phyloP scores from a whole-genome alignment of 2,888 invertebrate species.

The Tuta absoluta region DNA sequence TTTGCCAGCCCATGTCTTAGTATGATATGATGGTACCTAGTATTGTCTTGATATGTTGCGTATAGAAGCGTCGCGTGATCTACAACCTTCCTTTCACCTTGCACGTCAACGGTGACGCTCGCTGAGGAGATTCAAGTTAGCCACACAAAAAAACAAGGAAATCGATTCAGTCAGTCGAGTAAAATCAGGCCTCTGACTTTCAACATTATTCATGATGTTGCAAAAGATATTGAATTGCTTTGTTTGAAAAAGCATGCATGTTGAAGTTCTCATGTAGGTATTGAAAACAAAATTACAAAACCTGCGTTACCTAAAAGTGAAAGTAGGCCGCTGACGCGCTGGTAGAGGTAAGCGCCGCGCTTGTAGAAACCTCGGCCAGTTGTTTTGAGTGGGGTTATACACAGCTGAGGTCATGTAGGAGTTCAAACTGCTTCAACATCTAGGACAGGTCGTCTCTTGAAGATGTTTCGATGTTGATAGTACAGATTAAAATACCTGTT shows the following conservation, averaged over 20 bases:
- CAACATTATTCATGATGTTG: background rate
- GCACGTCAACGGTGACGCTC: conserved; percentile 26
- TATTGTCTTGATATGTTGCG: background rate
- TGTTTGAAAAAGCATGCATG: conserved; percentile 27
- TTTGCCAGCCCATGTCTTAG: conserved; percentile 1
- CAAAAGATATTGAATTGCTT: background rate
- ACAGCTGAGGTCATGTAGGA: conserved; percentile 2
- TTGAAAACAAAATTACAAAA: conserved; percentile 33
- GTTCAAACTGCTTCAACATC: conserved; percentile 4
- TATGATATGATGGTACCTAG: background rate
- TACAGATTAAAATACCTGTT: conserved; percentile 43
- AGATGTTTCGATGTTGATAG: conserved; percentile 16
- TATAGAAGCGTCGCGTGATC: conserved; percentile 17
- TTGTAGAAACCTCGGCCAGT: conserved; percentile 27
- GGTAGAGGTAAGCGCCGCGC: conserved; percentile 14
- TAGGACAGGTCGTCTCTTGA: conserved; percentile 9
- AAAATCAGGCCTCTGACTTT: conserved; percentile 4
- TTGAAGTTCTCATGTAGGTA: conserved; percentile 14
- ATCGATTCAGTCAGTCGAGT: conserved; percentile 27
- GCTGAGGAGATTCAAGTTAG: conserved; percentile 31
- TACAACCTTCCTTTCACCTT: conserved; percentile 26
- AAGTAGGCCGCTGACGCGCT: conserved; percentile 33
- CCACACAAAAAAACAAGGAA: conserved; percentile 26
- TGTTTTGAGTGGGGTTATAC: conserved; percentile 21
- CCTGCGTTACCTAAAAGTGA: conserved; percentile 48